Evolutionary conservation across 2,797 vertebrate species (phyloP), one percentile per base, ranked within the genome.

Genomic region (Hybognathus amarus): DNA sequence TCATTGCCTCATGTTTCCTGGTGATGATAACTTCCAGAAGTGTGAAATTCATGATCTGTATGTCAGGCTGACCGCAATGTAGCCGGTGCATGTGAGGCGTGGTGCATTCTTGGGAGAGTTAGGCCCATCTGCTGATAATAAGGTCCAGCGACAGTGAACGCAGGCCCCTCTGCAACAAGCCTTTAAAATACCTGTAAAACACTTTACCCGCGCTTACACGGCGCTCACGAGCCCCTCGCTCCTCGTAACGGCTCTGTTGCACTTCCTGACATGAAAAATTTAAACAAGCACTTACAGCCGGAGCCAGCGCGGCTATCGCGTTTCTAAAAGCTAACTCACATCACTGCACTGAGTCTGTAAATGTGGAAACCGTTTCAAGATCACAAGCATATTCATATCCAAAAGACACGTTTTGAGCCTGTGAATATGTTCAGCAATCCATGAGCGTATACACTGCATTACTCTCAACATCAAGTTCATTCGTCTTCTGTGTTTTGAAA

Each of bases 181-280:
- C 87, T 90, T 92, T 94, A 93, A 94, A 95, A 94, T 94, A 93
- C 54, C 87, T 91, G 94, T 93, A 94, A 94, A 95, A 94, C 94
- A 92, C 80, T 85, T 86, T 75, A 80, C 83, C 83, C 82, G 71
- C 9, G 73, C 79, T 77, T 84, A 86, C 54, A 68, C 84, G 85
- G 64, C 56, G 70, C 80, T 85, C 83, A 79, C 81, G 24, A 73
- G 91, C 91, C 94, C 96, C 95, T 94, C 89, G 89, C 95, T 85
- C 85, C 94, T 93, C 88, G 88, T 90, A 88, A 91, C 89, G 91
- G 92, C 92, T 91, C 94, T 92, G 92, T 93, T 92, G 90, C 89
- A 93, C 94, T 95, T 95, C 95, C 92, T 92, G 94, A 95, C 96
- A 97, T 97, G 95, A 97, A 97, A n/a, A 96, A 95, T 97, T 98